Conservation (phyloP, 2,888 invertebrate genomes). For the Stenolophus ochropezus region DNA sequence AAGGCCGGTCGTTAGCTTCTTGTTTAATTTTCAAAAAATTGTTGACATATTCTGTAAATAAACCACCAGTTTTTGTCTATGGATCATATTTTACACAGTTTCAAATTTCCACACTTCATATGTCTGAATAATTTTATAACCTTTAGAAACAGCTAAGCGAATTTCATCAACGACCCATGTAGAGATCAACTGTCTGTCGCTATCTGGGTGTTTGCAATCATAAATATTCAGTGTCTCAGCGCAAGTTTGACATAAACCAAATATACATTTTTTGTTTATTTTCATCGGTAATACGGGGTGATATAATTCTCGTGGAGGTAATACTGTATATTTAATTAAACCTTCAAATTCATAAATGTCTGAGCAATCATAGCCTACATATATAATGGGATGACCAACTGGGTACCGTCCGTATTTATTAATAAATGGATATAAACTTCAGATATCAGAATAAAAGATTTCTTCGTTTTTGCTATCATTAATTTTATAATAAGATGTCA, state of each 20-base stretch:
- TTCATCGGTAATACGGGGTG: constrained; percentile 66
- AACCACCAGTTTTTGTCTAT: constrained; percentile 60
- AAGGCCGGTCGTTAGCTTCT: too few relatives aligned
- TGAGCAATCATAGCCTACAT: neutral
- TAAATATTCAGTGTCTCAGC: too few relatives aligned
- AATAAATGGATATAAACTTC: constrained; percentile 25
- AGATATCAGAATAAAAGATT: constrained; percentile 8
- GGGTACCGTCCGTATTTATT: neutral
- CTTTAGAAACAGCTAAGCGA: constrained; percentile 64
- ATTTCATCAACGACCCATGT: constrained; percentile 68
- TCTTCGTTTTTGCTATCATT: neutral
- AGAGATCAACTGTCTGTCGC: constrained; percentile 62
- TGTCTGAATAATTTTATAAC: constrained; percentile 66
- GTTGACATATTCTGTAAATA: constrained; percentile 66
- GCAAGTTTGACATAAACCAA: too few relatives aligned
- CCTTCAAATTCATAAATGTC: constrained; percentile 28
- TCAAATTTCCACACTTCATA: constrained; percentile 68
- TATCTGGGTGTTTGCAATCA: constrained; percentile 65
- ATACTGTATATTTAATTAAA: constrained; percentile 51
- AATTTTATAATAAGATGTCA: constrained; percentile 1
- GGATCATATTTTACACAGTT: constrained; percentile 62
- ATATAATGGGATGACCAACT: neutral
- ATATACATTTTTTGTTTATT: too few relatives aligned
- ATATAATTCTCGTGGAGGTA: constrained; percentile 62
- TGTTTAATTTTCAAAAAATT: constrained; percentile 65